phyloP scores from a whole-genome alignment of 2,888 invertebrate species.

The Electrophaes corylata region DNA sequence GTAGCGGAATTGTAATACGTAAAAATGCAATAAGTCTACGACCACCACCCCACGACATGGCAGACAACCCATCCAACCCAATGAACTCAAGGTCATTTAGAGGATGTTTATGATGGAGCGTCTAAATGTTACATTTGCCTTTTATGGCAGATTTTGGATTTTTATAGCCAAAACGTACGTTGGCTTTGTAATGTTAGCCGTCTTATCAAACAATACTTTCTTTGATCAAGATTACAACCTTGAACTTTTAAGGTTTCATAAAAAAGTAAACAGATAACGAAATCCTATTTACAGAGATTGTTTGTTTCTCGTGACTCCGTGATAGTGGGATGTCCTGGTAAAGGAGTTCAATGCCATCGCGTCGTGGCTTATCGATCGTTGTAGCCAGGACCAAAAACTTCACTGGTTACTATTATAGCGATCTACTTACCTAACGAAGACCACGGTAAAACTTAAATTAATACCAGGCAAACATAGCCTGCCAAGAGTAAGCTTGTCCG shows the following conservation, averaged over 20 bases:
- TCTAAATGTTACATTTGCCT: too few relatives aligned
- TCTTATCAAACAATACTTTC: neutral
- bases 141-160: too few relatives aligned
- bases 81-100: too few relatives aligned
- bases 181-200: too few relatives aligned
- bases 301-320: constrained; percentile 2
- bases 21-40: too few relatives aligned
- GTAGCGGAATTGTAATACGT: too few relatives aligned
- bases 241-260: neutral
- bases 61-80: too few relatives aligned
- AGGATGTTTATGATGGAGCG: too few relatives aligned
- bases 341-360: neutral
- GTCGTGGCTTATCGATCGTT: neutral
- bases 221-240: neutral
- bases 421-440: too few relatives aligned
- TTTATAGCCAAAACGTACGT: neutral
- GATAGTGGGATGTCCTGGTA: neutral
- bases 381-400: neutral
- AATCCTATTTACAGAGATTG: neutral
- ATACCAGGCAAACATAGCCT: constrained; percentile 9
- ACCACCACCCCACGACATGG: too few relatives aligned
- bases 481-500: neutral
- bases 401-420: neutral
- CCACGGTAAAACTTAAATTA: neutral
- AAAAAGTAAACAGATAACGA: neutral